Percentiles rank a stretch among this genome's conserved stretches.
Conservation (phyloP, 2,888 invertebrate genomes). For the Sycophila texana region DNA sequence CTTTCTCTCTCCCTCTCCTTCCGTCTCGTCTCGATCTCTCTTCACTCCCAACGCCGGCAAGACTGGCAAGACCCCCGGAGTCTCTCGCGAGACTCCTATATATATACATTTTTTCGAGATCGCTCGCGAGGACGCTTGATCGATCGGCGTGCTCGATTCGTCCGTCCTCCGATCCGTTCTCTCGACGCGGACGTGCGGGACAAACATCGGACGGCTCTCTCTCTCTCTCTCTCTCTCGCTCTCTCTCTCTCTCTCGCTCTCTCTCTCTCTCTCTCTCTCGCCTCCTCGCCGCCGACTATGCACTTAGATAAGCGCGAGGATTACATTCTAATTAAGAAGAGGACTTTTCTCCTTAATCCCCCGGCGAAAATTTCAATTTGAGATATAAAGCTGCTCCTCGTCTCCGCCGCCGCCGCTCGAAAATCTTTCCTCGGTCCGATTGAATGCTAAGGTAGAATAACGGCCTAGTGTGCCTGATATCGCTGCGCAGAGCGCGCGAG, state of each 20-base stretch:
- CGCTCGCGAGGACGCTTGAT: background rate
- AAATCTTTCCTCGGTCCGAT: no score
- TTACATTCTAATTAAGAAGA: constrained; percentile 65
- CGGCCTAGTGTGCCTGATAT: background rate
- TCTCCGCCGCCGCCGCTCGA: no score
- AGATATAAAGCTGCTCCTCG: no score
- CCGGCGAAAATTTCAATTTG: constrained; percentile 74
- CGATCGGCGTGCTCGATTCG: background rate
- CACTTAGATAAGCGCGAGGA: constrained; percentile 58
- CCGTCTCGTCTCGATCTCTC: no score
- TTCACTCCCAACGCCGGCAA: background rate
- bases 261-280: background rate
- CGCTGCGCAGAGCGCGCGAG: background rate
- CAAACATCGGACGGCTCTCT: background rate
- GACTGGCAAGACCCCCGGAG: no score
- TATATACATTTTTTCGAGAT: background rate
- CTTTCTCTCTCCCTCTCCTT: background rate
- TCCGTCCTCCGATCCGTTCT: background rate
- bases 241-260: background rate
- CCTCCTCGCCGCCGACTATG: background rate
- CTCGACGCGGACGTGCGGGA: background rate
- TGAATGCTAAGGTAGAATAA: background rate
- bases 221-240: background rate
- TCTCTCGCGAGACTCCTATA: no score
- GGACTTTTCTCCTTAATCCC: constrained; percentile 65